These are phyloP conservation scores for Vesta saturnalis DNA, from an alignment of 2,888 invertebrate genomes.

Conservation along the genomic window DNA sequence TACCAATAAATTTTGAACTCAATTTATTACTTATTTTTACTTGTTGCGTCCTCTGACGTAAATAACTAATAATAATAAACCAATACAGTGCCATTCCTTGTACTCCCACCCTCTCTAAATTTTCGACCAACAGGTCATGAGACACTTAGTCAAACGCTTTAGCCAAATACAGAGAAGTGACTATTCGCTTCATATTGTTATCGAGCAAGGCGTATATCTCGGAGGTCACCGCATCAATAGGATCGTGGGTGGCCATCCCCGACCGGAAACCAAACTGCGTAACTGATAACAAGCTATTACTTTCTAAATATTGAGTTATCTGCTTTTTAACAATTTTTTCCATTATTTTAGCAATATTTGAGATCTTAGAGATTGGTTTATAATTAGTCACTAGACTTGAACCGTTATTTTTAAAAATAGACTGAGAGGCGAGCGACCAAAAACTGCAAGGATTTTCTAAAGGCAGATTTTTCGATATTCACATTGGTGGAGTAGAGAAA, in stretches of 20 bases:
- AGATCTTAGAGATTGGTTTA: not conserved
- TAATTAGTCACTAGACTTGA: too few relatives aligned
- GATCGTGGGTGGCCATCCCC: not conserved
- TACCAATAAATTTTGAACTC: too few relatives aligned
- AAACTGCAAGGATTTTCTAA: too few relatives aligned
- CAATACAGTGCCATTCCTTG: not conserved
- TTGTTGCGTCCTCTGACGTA: too few relatives aligned
- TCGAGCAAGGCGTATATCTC: not conserved
- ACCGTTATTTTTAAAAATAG: too few relatives aligned
- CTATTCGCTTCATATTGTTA: not conserved
- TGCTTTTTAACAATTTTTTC: not conserved
- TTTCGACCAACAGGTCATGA: not conserved
- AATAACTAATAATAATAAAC: too few relatives aligned
- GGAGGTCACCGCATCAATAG: not conserved
- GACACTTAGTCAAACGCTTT: not conserved
- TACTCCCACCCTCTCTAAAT: not conserved
- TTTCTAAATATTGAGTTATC: too few relatives aligned
- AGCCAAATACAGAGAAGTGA: not conserved
- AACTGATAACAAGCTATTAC: too few relatives aligned
- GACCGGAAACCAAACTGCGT: not conserved
- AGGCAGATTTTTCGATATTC: too few relatives aligned
- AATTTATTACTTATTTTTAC: too few relatives aligned
- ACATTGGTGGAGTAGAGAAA: too few relatives aligned
- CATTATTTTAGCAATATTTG: not conserved
- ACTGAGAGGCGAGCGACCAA: too few relatives aligned